Evolutionary conservation across 2,797 vertebrate genomes (phyloP).

Genomic region (Oophaga sylvatica): DNA sequence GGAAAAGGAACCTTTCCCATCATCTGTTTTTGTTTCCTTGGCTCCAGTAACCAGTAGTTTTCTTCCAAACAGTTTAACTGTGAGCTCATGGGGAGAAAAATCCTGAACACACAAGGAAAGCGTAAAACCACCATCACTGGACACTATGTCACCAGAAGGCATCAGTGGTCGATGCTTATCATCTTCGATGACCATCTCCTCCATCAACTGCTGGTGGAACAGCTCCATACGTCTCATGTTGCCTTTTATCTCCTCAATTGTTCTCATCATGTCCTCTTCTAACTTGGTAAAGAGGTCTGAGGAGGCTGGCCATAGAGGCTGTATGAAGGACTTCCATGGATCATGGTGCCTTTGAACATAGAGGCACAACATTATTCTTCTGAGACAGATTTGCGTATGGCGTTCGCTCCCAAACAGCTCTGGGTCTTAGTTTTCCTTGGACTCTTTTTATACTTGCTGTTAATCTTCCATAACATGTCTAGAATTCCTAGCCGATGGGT

Average conservation of each 20-base stretch:
- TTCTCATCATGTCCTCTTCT: constrained; percentile 62
- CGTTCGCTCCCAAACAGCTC: background rate
- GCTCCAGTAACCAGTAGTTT: constrained; percentile 82
- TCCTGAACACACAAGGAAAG: constrained; percentile 77
- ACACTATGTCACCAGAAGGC: background rate
- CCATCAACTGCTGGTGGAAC: constrained; percentile 62
- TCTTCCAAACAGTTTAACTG: constrained; percentile 82
- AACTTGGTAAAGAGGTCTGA: constrained; percentile 43
- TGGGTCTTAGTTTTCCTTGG: background rate
- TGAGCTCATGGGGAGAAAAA: constrained; percentile 79
- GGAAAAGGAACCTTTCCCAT: constrained; percentile 79
- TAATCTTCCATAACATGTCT: constrained; percentile 29
- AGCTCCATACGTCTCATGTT: constrained; percentile 65
- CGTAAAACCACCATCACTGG: constrained; percentile 69
- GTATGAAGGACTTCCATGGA: constrained; percentile 10
- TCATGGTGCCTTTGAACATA: constrained; percentile 17
- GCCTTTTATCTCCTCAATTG: constrained; percentile 63
- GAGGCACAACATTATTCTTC: constrained; percentile 48
- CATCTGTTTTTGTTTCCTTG: constrained; percentile 78
- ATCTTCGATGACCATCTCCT: constrained; percentile 9
- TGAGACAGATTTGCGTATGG: background rate
- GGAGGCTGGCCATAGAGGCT: constrained; percentile 50
- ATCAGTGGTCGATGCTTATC: accelerated
- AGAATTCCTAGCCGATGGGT: constrained; percentile 10
- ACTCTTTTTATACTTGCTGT: constrained; percentile 27